Conservation (phyloP, 1,140 invertebrate genomes). For the Druon quercuslanigerum region DNA sequence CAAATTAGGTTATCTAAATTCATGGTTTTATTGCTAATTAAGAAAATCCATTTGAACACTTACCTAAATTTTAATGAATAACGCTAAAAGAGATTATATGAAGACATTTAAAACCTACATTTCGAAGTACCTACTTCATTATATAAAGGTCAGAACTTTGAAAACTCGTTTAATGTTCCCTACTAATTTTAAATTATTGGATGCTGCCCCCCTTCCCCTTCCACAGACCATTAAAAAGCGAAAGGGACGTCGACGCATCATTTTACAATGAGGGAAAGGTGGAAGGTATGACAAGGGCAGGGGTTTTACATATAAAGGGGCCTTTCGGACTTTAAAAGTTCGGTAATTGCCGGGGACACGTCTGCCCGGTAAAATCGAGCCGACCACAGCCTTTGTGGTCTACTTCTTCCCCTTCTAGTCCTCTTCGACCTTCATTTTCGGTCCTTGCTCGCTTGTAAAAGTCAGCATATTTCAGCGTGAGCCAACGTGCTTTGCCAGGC, state of each 20-base stretch:
- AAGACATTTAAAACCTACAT: background rate
- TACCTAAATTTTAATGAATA: too few species aligned
- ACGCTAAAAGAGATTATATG: too few species aligned
- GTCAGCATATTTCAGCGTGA: conserved; percentile 73
- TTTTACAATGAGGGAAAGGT: conserved; percentile 9
- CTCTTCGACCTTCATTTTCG: conserved; percentile 34
- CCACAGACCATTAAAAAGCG: background rate
- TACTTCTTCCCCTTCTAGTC: conserved; percentile 55
- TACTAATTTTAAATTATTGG: background rate
- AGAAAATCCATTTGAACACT: too few species aligned
- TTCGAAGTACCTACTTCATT: background rate
- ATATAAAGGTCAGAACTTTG: background rate
- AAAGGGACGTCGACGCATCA: conserved; percentile 8
- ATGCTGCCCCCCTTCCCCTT: background rate
- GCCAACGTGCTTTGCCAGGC: conserved; percentile 32
- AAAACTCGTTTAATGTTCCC: conserved; percentile 3
- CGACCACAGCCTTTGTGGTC: conserved; percentile 73
- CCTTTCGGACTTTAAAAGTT: conserved; percentile 72
- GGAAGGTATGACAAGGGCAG: background rate
- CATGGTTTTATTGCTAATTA: too few species aligned
- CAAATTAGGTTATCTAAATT: too few species aligned
- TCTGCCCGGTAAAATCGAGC: conserved; percentile 72
- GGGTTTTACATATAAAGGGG: conserved; percentile 27
- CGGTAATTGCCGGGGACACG: conserved; percentile 73
- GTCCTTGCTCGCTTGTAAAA: conserved; percentile 67